Conservation (phyloP, 1,140 invertebrate genomes). For the Anthonomus grandis region DNA sequence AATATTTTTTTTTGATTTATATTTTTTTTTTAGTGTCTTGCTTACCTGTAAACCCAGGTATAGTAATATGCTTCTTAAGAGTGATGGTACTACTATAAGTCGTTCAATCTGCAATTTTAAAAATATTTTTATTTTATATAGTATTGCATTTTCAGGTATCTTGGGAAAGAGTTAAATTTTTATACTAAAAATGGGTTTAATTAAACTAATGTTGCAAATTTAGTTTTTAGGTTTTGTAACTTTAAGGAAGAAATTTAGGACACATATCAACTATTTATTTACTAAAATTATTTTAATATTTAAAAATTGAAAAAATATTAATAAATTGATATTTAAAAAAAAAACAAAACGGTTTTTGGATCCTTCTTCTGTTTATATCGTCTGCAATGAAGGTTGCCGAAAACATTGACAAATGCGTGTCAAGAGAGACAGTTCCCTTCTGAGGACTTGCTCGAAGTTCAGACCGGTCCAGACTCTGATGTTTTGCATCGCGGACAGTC, state of each 20-base stretch:
- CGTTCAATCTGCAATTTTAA: slow-evolving; percentile 61
- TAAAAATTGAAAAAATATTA: too few species aligned
- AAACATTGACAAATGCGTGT: too few species aligned
- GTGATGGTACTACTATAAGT: slow-evolving; percentile 77
- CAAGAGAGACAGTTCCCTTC: too few species aligned
- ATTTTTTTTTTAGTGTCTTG: not conserved
- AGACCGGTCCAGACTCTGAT: too few species aligned
- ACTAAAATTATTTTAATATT: too few species aligned
- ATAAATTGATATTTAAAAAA: too few species aligned
- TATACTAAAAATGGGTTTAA: not conserved
- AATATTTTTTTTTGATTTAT: not conserved
- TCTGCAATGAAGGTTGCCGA: too few species aligned
- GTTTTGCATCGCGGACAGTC: too few species aligned
- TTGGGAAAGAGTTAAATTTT: not conserved
- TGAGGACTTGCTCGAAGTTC: too few species aligned
- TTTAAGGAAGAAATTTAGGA: not conserved
- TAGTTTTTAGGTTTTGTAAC: not conserved
- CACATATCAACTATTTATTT: too few species aligned
- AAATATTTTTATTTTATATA: slow-evolving; percentile 15
- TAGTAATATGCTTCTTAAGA: slow-evolving; percentile 73
- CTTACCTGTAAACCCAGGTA: slow-evolving; percentile 49
- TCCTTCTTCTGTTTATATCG: too few species aligned
- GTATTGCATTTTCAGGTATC: not conserved
- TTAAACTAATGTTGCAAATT: not conserved
- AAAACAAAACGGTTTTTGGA: too few species aligned